Evolutionary conservation across 2,888 invertebrate genomes (phyloP).

Genomic region (Noctua pronuba): DNA sequence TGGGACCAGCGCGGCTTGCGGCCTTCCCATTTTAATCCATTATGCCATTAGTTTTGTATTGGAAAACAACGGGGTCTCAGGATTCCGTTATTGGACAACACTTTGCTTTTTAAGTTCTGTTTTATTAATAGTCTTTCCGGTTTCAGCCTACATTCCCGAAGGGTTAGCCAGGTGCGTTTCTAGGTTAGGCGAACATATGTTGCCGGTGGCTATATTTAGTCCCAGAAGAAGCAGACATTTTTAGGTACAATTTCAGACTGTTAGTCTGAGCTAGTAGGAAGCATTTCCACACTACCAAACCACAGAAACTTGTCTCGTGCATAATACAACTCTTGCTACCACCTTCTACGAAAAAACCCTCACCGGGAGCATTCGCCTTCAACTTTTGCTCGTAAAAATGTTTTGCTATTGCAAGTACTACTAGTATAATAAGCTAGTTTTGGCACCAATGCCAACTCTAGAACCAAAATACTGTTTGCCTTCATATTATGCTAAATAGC

Average conservation of each 20-base stretch:
- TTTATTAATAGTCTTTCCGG: constrained; percentile 34
- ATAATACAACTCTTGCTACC: background rate
- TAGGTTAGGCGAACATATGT: constrained; percentile 3
- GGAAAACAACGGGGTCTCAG: constrained; percentile 45
- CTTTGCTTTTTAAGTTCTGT: constrained; percentile 41
- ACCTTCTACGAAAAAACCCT: background rate
- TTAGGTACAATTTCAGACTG: background rate
- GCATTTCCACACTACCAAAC: background rate
- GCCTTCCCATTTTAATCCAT: constrained; percentile 56
- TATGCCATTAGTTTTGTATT: constrained; percentile 57
- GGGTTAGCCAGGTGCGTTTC: background rate
- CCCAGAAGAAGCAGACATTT: background rate
- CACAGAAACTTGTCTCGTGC: background rate
- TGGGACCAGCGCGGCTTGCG: constrained; percentile 42
- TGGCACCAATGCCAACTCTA: constrained; percentile 48
- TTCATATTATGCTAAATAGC: constrained; percentile 37
- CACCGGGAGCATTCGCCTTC: background rate
- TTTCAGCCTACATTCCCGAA: background rate
- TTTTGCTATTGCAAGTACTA: constrained; percentile 32
- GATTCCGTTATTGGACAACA: constrained; percentile 25
- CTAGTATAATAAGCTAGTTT: constrained; percentile 23
- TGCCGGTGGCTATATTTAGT: background rate
- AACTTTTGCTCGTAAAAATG: constrained; percentile 38
- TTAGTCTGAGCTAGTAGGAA: background rate
- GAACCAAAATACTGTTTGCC: constrained; percentile 33